Evolutionary conservation across 2,888 invertebrate species (phyloP).

Genomic region (Acleris holmiana): DNA sequence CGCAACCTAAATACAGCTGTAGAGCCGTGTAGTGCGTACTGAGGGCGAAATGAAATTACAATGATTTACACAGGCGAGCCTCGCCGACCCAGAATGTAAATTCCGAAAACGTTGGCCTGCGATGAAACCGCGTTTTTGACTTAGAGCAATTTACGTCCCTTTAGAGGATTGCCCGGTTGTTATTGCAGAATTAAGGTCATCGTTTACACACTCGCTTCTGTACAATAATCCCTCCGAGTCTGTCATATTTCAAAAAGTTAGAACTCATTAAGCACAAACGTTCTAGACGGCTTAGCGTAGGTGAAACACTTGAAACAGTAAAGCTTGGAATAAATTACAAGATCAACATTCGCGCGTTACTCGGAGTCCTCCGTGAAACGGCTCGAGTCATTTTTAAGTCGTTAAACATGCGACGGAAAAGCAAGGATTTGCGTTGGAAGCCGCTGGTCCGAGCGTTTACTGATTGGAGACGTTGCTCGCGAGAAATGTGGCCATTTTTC

Average conservation of each 20-base stretch:
- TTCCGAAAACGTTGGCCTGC: constrained; percentile 42
- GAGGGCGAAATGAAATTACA: constrained; percentile 52
- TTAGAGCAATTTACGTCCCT: constrained; percentile 52
- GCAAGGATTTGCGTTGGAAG: constrained; percentile 26
- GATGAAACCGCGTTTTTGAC: constrained; percentile 52
- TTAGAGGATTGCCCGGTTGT: constrained; percentile 42
- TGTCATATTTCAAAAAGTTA: constrained; percentile 27
- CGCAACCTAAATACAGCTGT: constrained; percentile 17
- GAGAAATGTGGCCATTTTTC: constrained; percentile 27
- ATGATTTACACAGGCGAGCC: constrained; percentile 52
- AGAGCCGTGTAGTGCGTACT: constrained; percentile 30
- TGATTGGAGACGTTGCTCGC: constrained; percentile 29
- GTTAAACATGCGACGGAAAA: constrained; percentile 30
- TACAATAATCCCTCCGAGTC: constrained; percentile 19
- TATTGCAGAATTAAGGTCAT: constrained; percentile 47
- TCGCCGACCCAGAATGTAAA: constrained; percentile 49
- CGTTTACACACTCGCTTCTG: constrained; percentile 31
- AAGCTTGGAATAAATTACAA: constrained; percentile 39
- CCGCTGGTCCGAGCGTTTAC: constrained; percentile 20
- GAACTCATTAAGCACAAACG: constrained; percentile 37
- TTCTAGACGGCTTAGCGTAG: constrained; percentile 47
- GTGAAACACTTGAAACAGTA: constrained; percentile 48
- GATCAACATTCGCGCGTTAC: constrained; percentile 29
- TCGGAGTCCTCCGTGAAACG: constrained; percentile 1
- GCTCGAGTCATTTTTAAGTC: constrained; percentile 23